Evolutionary conservation across 2,888 invertebrate genomes (phyloP), one percentile per base, ranked within the genome.

Genomic region (Himalopsyche anomala): DNA sequence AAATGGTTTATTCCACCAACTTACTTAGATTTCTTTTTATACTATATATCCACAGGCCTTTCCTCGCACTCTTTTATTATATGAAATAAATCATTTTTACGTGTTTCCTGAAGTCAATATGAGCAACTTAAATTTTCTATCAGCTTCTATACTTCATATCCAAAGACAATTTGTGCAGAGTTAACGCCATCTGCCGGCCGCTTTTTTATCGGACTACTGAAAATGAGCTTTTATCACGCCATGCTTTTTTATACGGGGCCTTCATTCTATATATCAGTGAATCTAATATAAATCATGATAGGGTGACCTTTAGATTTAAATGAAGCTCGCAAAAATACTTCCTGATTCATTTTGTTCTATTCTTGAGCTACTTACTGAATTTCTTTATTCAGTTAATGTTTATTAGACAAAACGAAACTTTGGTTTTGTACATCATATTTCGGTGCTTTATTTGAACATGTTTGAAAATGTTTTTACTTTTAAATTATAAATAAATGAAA

Each of bases 271-370:
- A 28, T 38, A 74, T 36, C 74, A 74, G 74, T 74, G 36, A 74
- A 74, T 74, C 74, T 74, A n/a, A 74, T 74, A 36, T 74, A 38
- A 74, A 74, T 28, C 74, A 74, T 74, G 74, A 74, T 74, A 74
- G 28, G 28, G 36, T 74, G 74, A 74, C 74, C 74, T 74, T 74
- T 74, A 74, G 15, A 74, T 36, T 28, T 74, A 4, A 74, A 15
- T 6, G 74, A 74, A 36, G 28, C 74, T 74, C 5, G 28, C 36
- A 74, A 36, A 19, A 74, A 74, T 74, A 74, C 19, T 36, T 51
- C 51, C 51, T 51, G 51, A 51, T 51, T 15, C 51, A 51, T 15
- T 51, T 15, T 15, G 51, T 51, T 51, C 12, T 51, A 51, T 51
- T 51, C 3, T 51, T 15, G 15, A 3, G 15, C 5, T 51, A 51